Evolutionary conservation across 2,888 invertebrate genomes (phyloP).

Genomic region (Macrosiphum euphorbiae): DNA sequence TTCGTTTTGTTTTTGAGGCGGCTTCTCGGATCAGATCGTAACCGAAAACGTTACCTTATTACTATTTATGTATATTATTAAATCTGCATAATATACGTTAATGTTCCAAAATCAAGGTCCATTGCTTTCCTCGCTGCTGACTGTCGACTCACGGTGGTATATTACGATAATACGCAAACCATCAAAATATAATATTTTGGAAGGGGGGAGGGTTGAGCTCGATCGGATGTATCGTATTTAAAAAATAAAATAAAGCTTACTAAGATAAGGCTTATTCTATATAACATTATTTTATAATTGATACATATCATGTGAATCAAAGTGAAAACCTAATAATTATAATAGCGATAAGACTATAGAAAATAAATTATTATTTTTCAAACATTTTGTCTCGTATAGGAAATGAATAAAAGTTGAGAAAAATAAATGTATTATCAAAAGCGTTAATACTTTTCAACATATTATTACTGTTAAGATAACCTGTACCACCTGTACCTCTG

Average conservation of each 20-base stretch:
- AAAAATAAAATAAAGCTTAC: neutral
- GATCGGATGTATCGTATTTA: neutral
- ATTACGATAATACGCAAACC: neutral
- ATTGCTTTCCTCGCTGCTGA: neutral
- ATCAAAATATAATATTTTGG: neutral
- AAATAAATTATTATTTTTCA: neutral
- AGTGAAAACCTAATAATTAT: neutral
- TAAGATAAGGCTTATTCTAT: neutral
- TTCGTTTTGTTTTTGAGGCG: neutral
- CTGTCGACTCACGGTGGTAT: neutral
- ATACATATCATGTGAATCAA: neutral
- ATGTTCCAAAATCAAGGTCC: conserved; percentile 11
- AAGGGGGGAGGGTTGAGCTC: neutral
- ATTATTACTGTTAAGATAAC: neutral
- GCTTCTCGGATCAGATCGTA: neutral
- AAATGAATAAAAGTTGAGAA: neutral
- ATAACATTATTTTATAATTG: neutral
- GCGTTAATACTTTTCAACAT: neutral
- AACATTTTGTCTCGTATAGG: neutral
- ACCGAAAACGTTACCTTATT: neutral
- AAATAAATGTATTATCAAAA: neutral
- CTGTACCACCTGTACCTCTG: neutral
- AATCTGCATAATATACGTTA: neutral
- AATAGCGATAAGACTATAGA: neutral
- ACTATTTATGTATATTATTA: neutral